Evolutionary conservation across 2,113 vertebrate genomes (phyloP), one percentile per base, ranked within the genome.

Genomic region (Tricholaema leucomelas): DNA sequence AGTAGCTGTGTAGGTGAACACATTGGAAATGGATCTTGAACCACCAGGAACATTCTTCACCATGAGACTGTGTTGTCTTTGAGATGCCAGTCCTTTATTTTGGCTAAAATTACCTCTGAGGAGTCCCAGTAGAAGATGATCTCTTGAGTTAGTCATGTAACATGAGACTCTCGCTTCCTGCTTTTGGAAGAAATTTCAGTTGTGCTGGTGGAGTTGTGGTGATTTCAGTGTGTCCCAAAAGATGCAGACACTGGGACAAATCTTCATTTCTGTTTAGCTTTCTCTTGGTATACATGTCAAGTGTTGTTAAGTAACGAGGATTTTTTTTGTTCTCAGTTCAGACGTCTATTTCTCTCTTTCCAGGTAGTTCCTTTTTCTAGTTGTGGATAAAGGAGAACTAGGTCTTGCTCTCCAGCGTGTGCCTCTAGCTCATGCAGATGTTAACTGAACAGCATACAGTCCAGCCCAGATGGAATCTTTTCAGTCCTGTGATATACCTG

Each of bases 181-280:
- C 44, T 81, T 72, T 67, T 79, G 81, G 44, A 86, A 87, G 10
- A 78, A 79, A 61, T 15, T 4, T 50, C 30, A 33, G 24, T 67
- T 78, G 6, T 61, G n/a, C 59, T 60, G n/a, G 9, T 59, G 87
- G 50, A 23, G 11, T 17, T 69, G 35, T 54, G 36, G 20, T 46
- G 38, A 28, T 84, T 74, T 75, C 63, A 61, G 27, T 0, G 0
- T 70, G 52, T 76, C 66, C 63, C 36, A 50, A 6, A 31, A 40
- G 55, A 56, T 0, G 0, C 16, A 78, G 50, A 8, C 38, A 21
- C 36, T 42, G 54, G 65, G 71, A 40, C 19, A 20, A 55, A 35
- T 69, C 72, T 44, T 72, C 40, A 8, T n/a, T 69, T 87, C 65
- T 86, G 48, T 81, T 35, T 54, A 21, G 38, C 77, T 88, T 93